Evolutionary conservation across 2,113 vertebrate genomes (phyloP).

Genomic region (Megaceryle torquata): DNA sequence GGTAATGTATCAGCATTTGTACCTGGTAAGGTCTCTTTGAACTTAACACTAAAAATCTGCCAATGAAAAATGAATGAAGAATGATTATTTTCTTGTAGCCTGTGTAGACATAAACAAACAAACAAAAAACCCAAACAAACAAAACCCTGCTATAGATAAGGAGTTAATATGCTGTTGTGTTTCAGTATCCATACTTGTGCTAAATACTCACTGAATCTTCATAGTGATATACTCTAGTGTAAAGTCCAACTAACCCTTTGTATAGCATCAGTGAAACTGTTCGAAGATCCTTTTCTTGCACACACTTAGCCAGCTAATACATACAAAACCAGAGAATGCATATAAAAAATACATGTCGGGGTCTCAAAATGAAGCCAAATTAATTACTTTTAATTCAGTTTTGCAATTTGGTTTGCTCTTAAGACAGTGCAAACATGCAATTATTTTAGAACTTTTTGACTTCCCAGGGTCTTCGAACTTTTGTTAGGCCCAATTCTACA

Average conservation of each 20-base stretch:
- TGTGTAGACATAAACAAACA: neutral
- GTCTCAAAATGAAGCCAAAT: neutral
- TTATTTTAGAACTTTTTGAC: neutral
- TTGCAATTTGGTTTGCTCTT: neutral
- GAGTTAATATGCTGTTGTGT: neutral
- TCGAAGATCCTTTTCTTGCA: neutral
- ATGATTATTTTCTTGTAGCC: neutral
- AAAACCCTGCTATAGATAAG: neutral
- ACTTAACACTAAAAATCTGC: neutral
- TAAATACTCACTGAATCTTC: neutral
- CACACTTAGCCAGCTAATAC: neutral
- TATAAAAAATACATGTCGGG: neutral
- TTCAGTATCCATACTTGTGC: neutral
- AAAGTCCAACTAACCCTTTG: neutral
- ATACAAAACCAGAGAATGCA: neutral
- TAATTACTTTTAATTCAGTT: neutral
- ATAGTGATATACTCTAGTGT: neutral
- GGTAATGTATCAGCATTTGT: neutral
- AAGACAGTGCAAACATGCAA: neutral
- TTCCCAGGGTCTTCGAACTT: neutral
- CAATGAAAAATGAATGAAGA: neutral
- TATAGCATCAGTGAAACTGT: neutral
- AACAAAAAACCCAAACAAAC: neutral
- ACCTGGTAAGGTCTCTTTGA: neutral
- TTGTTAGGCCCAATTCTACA: neutral